Evolutionary conservation across 1,140 invertebrate genomes (phyloP), one percentile per base, ranked within the genome.

Genomic region (Drosophila asahinai): DNA sequence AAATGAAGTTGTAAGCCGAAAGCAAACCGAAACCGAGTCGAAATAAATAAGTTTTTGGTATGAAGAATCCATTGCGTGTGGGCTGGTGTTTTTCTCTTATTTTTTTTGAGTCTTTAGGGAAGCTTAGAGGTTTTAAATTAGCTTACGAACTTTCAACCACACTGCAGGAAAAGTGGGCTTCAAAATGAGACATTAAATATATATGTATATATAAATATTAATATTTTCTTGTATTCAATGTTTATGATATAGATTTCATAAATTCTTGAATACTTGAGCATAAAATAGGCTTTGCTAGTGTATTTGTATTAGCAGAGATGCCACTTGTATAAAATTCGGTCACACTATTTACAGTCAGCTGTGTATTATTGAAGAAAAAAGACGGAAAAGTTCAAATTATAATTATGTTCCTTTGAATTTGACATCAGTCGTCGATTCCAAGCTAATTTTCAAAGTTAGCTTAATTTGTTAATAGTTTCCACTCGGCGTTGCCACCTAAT

Each of bases 1-100:
- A 79, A 86, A 86, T 86, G 83, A 86, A 86, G 82, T 75, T 80
- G 62, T 80, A 74, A 74, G 49, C 57, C 59, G 40, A 73, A 72
- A 51, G 52, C 67, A 27, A 73, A 60, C 52, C 66, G 36, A 60
- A 73, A 47, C 64, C 36, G 54, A 72, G 70, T 49, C 70, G 54
- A 73, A 73, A 73, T 73, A 73, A 72, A 73, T 73, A 72, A 59
- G 49, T 71, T 66, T 51, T 70, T 40, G 49, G 30, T 55, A 38
- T 27, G 42, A 68, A 68, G 67, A 71, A 55, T 67, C 64, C 64
- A 71, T 55, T 71, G 67, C 67, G 67, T 71, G 67, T 71, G 67
- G 67, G 67, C 49, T 36, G 63, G 33, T 9, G 27, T 25, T 59
- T 19, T 36, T 47, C 38, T 27, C 36, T 12, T 12, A 42, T 51